These are phyloP conservation scores for Alosa sapidissima DNA, from an alignment of 2,797 vertebrate genomes.

Conservation along the genomic window DNA sequence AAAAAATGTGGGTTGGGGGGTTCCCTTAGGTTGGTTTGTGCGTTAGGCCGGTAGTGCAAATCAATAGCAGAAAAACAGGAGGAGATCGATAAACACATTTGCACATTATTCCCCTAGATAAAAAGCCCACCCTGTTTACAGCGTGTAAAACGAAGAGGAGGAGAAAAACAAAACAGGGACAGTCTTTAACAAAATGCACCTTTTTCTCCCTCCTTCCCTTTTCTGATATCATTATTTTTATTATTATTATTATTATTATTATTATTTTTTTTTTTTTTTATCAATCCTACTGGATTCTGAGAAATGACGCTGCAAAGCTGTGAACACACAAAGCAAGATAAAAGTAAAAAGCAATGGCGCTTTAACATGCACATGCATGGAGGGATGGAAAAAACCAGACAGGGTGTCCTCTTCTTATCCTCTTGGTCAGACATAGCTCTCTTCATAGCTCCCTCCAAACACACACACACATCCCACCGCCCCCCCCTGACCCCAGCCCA, in stretches of 20 bases:
- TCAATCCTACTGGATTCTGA: background rate
- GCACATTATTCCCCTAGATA: conserved; percentile 19
- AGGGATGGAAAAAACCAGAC: background rate
- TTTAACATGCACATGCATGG: background rate
- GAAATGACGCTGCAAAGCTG: background rate
- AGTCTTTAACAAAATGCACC: background rate
- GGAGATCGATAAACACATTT: conserved; percentile 11
- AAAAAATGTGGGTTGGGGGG: background rate
- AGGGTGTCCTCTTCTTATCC: background rate
- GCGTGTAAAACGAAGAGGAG: background rate
- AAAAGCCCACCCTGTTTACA: background rate
- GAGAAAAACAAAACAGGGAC: background rate
- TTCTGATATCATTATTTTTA: background rate
- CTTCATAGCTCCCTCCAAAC: background rate
- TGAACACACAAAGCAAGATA: conserved; percentile 11
- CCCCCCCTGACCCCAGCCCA: background rate
- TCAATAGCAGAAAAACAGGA: background rate
- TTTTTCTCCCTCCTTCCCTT: background rate
- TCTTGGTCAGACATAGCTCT: background rate
- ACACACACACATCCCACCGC: background rate
- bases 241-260: no score
- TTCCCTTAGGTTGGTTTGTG: background rate
- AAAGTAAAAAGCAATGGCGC: conserved; percentile 6
- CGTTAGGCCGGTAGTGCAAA: conserved; percentile 10
- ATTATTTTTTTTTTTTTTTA: background rate